phyloP scores from a whole-genome alignment of 2,888 invertebrate species.

The Lasiommata megera region DNA sequence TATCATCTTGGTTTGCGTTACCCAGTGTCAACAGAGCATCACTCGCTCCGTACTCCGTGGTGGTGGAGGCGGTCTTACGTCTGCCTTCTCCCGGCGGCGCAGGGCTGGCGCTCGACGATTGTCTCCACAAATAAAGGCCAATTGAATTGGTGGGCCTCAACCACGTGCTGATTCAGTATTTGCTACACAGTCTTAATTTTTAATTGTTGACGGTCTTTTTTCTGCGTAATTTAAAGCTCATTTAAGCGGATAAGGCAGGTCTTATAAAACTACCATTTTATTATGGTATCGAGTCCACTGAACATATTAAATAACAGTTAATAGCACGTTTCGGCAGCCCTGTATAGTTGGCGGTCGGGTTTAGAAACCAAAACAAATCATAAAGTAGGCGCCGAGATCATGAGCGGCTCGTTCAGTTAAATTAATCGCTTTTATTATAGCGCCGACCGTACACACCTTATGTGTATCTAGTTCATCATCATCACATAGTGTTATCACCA shows the following conservation, averaged over 20 bases:
- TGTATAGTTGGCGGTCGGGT: not conserved
- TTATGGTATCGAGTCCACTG: too few species aligned
- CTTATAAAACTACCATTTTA: too few species aligned
- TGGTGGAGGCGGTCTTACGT: not conserved
- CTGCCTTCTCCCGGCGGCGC: not conserved
- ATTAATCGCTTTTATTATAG: not conserved
- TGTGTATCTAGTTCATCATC: not conserved
- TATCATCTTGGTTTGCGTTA: constrained; percentile 7
- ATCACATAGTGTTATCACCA: too few species aligned
- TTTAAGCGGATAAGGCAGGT: too few species aligned
- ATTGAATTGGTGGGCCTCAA: too few species aligned
- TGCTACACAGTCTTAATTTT: too few species aligned
- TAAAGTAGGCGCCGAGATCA: constrained; percentile 5
- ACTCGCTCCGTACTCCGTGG: not conserved
- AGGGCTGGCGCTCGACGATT: not conserved
- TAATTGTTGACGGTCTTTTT: too few species aligned
- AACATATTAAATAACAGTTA: too few species aligned
- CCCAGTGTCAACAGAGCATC: not conserved
- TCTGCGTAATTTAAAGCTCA: too few species aligned
- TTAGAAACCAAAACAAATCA: constrained; percentile 5
- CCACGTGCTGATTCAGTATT: too few species aligned
- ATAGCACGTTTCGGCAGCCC: not conserved
- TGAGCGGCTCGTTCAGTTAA: not conserved
- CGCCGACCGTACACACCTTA: not conserved
- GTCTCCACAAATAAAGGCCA: too few species aligned